Percentiles rank a stretch among this genome's conserved stretches.
phyloP scores from a whole-genome alignment of 2,113 vertebrate genomes.

The Megaceryle maxima region DNA sequence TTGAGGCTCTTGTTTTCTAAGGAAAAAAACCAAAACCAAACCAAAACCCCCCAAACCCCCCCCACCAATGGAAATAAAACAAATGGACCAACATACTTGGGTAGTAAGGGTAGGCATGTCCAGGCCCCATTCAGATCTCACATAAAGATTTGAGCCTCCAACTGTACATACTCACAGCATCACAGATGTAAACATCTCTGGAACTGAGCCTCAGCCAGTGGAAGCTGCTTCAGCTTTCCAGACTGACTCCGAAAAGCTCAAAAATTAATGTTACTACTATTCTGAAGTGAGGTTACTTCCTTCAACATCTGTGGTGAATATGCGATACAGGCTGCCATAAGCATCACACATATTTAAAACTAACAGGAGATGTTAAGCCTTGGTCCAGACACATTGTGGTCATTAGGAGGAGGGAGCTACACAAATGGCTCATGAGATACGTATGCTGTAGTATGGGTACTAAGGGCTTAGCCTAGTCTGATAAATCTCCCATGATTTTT shows the following conservation, averaged over 20 bases:
- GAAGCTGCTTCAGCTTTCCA: not conserved
- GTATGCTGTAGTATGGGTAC: not conserved
- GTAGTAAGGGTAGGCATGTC: not conserved
- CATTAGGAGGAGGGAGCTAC: conserved; percentile 62
- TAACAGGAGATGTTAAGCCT: conserved; percentile 46
- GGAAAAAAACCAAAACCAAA: not conserved
- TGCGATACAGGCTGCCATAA: conserved; percentile 12
- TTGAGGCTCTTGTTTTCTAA: conserved; percentile 47
- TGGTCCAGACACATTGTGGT: conserved; percentile 49
- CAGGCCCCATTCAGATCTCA: not conserved
- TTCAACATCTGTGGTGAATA: conserved; percentile 56
- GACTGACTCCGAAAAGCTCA: not conserved
- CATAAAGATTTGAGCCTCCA: not conserved
- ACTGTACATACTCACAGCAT: not conserved
- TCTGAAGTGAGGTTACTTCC: conserved; percentile 54
- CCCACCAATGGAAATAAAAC: not conserved
- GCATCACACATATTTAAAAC: conserved; percentile 49
- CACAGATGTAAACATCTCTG: not conserved
- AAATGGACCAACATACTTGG: not conserved
- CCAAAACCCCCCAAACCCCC: not conserved
- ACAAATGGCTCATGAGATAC: conserved; percentile 51
- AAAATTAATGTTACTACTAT: conserved; percentile 37
- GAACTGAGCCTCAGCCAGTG: not conserved
- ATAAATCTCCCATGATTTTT: not conserved
- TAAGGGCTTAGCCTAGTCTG: not conserved